Evolutionary conservation across 2,888 invertebrate genomes (phyloP).

Genomic region (Deroplatys truncata): DNA sequence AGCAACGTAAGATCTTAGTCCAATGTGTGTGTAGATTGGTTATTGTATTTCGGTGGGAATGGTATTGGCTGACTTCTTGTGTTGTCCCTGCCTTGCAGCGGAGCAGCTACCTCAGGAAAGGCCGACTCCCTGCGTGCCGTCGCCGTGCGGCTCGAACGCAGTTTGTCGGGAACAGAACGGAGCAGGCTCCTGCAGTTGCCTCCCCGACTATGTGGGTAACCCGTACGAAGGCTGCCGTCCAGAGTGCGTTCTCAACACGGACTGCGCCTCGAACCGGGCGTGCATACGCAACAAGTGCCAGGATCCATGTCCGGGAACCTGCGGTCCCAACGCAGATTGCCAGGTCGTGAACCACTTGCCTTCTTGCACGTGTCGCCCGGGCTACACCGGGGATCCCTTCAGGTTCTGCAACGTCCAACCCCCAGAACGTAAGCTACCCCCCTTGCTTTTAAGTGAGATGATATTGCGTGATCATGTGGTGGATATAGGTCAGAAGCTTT

Average conservation of each 20-base stretch:
- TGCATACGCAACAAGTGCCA: conserved; percentile 69
- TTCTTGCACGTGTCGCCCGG: conserved; percentile 61
- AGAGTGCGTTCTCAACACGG: conserved; percentile 67
- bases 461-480: not conserved
- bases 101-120: conserved; percentile 41
- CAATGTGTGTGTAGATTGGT: not conserved
- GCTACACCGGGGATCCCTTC: conserved; percentile 75
- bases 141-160: conserved; percentile 77
- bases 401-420: conserved; percentile 52
- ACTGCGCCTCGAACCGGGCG: conserved; percentile 65
- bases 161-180: conserved; percentile 61
- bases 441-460: not conserved
- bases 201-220: conserved; percentile 68
- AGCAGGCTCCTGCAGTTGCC: conserved; percentile 67
- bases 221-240: conserved; percentile 69
- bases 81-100: conserved; percentile 37
- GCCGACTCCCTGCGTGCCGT: conserved; percentile 38
- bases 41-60: not conserved
- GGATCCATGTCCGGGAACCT: conserved; percentile 75
- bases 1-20: conserved; percentile 9
- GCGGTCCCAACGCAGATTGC: conserved; percentile 69
- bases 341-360: conserved; percentile 69
- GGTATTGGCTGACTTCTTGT: not conserved
- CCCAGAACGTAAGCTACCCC: conserved; percentile 13
- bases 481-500: not conserved